Evolutionary conservation across 2,888 invertebrate species (phyloP).

Genomic region (Parthenolecanium corni): DNA sequence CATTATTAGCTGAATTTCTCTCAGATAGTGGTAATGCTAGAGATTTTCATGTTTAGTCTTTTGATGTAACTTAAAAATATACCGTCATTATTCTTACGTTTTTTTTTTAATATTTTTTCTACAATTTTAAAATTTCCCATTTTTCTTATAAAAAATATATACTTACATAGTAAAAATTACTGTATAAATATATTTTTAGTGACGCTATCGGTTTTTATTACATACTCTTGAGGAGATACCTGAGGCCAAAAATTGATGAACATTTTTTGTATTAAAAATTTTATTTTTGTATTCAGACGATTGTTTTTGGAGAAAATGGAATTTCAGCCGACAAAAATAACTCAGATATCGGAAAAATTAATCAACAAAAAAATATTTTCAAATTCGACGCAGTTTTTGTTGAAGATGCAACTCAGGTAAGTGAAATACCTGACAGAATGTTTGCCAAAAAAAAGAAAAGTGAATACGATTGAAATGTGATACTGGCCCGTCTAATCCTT

Average conservation of each 20-base stretch:
- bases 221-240: too few species aligned
- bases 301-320: conserved; percentile 54
- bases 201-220: too few species aligned
- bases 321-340: conserved; percentile 40
- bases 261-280: not conserved
- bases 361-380: conserved; percentile 66
- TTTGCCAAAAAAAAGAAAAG: too few species aligned
- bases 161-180: too few species aligned
- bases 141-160: not conserved
- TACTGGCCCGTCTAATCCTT: too few species aligned
- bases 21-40: too few species aligned
- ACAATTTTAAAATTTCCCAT: not conserved
- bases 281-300: conserved; percentile 42
- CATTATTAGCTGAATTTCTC: too few species aligned
- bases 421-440: too few species aligned
- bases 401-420: conserved; percentile 73
- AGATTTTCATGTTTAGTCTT: too few species aligned
- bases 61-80: too few species aligned
- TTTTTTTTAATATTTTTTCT: not conserved
- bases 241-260: not conserved
- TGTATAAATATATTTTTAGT: not conserved
- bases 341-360: conserved; percentile 53
- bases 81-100: too few species aligned
- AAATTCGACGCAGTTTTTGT: conserved; percentile 82
- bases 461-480: too few species aligned